Conservation (phyloP, 2,797 vertebrate species). For the Leptatherina wallacei region DNA sequence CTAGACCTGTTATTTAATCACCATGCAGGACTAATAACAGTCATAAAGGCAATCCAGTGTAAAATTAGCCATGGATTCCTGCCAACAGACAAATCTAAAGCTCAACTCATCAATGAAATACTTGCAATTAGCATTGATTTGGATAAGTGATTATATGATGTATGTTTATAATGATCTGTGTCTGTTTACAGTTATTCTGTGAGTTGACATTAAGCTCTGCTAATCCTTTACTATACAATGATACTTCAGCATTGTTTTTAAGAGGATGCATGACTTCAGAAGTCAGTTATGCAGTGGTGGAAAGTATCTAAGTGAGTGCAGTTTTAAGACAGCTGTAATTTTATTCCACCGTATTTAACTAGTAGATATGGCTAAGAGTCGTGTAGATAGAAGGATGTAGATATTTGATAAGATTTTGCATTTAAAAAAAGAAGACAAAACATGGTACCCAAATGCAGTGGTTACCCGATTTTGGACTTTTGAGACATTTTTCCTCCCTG, state of each 20-base stretch:
- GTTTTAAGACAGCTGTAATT: not conserved
- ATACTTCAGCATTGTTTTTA: not conserved
- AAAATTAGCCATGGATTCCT: conserved; percentile 45
- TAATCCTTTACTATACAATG: not conserved
- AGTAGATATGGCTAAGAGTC: not conserved
- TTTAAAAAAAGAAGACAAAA: not conserved
- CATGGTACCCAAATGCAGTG: not conserved
- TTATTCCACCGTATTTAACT: not conserved
- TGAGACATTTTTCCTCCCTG: not conserved
- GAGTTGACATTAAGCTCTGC: not conserved
- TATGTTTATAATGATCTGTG: not conserved
- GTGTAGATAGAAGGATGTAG: not conserved
- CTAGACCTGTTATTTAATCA: conserved; percentile 55
- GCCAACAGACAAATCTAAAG: conserved; percentile 42
- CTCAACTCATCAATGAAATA: conserved; percentile 35
- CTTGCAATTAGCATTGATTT: not conserved
- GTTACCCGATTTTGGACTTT: not conserved
- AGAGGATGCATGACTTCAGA: not conserved
- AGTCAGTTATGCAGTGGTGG: not conserved
- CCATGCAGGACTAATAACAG: conserved; percentile 53
- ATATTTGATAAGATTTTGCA: not conserved
- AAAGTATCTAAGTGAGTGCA: not conserved
- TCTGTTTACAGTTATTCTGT: conserved; percentile 16
- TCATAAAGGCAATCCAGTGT: conserved; percentile 40
- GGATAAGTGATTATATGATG: conserved; percentile 6